Evolutionary conservation across 2,113 vertebrate species (phyloP).

Genomic region (Sciurus niger): DNA sequence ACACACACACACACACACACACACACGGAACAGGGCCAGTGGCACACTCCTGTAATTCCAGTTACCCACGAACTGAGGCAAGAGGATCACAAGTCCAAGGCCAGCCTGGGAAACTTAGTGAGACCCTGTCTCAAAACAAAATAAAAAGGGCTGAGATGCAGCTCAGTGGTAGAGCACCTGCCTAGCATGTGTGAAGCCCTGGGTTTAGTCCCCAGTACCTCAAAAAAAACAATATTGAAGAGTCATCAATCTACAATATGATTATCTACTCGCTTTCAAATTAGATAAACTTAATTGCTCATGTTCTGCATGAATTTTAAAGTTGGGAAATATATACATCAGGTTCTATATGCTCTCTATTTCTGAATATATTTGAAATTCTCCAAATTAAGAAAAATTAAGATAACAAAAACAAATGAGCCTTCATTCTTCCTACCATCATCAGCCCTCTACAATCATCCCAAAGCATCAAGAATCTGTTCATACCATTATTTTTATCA

Average conservation of each 20-base stretch:
- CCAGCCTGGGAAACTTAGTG: neutral
- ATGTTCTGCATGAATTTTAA: neutral
- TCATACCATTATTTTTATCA: constrained; percentile 95
- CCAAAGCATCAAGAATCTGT: neutral
- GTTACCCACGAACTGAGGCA: neutral
- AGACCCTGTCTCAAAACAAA: neutral
- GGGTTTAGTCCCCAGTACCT: neutral
- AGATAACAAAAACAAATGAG: constrained; percentile 71
- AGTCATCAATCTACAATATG: neutral
- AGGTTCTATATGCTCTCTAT: neutral
- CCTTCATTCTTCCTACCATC: neutral
- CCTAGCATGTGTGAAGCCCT: neutral
- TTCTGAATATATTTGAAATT: constrained; percentile 39
- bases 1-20: no score
- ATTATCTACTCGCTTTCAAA: neutral
- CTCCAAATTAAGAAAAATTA: constrained; percentile 69
- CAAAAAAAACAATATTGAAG: neutral
- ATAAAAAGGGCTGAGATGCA: neutral
- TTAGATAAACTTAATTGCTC: neutral
- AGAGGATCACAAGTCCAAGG: neutral
- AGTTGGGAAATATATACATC: neutral
- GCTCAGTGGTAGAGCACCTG: neutral
- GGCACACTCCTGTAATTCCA: neutral
- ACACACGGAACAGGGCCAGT: neutral
- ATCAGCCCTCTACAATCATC: neutral